Conservation (phyloP, 1,140 invertebrate species). For the Whitmania pigra region DNA sequence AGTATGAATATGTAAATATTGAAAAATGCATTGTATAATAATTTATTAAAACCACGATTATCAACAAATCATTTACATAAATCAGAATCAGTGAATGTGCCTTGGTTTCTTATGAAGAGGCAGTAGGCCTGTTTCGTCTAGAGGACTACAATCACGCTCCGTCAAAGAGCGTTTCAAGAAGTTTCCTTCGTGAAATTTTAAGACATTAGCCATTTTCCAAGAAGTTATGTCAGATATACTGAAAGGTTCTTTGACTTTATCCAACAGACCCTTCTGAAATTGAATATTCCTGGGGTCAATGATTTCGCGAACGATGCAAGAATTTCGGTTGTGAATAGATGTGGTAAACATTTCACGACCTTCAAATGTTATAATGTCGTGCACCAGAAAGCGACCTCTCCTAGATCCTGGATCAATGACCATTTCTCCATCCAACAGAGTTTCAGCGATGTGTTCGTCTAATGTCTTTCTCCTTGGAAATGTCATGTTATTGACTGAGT, state of each 20-base stretch:
- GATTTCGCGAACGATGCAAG: not conserved
- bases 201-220: slow-evolving; percentile 15
- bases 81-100: too few species aligned
- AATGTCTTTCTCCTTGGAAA: slow-evolving; percentile 66
- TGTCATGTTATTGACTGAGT: slow-evolving; percentile 62
- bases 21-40: too few species aligned
- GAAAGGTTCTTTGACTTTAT: not conserved
- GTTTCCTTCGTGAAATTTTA: slow-evolving; percentile 63
- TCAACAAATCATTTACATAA: too few species aligned
- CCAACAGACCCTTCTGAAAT: not conserved
- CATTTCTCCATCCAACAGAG: slow-evolving; percentile 71
- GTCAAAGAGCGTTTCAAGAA: slow-evolving; percentile 73
- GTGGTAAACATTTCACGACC: not conserved
- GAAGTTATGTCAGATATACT: not conserved
- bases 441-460: slow-evolving; percentile 59
- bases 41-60: too few species aligned
- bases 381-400: not conserved
- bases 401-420: not conserved
- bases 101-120: too few species aligned
- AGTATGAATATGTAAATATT: too few species aligned
- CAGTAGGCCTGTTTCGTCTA: too few species aligned
- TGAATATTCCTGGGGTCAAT: not conserved
- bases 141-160: slow-evolving; percentile 70
- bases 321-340: not conserved
- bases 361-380: not conserved